A percentile compares a stretch with the other conserved stretches of the same genome.
These are phyloP conservation scores for Neotragus pygmaeus DNA, from an alignment of 2,113 vertebrate genomes.

Conservation along the genomic window DNA sequence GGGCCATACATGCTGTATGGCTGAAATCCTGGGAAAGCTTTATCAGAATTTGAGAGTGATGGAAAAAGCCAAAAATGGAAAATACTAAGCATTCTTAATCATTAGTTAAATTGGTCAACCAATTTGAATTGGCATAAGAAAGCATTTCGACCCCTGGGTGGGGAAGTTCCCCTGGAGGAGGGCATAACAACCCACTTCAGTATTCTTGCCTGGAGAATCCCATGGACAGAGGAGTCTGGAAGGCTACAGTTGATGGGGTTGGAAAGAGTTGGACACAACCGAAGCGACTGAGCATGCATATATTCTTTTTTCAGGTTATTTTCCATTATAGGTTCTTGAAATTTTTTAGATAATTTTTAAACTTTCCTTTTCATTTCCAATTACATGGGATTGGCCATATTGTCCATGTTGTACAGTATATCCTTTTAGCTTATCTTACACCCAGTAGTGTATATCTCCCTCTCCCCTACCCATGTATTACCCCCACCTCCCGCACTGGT, in stretches of 20 bases:
- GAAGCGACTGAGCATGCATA: background rate
- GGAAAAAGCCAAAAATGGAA: background rate
- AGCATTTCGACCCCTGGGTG: background rate
- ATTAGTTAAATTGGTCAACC: background rate
- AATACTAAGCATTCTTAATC: background rate
- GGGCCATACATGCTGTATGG: background rate
- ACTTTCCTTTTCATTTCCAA: background rate
- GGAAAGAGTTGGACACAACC: background rate
- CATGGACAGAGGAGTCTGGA: background rate
- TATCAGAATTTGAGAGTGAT: conserved; percentile 2
- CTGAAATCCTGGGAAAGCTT: background rate
- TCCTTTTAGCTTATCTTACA: background rate
- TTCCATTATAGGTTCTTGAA: background rate
- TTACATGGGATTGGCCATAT: background rate
- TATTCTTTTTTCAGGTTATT: background rate
- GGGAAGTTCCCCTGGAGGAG: background rate
- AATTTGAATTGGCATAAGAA: background rate
- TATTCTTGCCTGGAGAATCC: background rate
- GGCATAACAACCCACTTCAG: background rate
- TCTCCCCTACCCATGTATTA: background rate
- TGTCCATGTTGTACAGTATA: background rate
- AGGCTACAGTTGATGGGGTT: background rate
- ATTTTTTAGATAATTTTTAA: background rate
- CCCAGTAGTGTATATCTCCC: background rate
- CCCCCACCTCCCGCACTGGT: background rate